phyloP scores from a whole-genome alignment of 2,797 vertebrate genomes.

The Enteromius anoplus region DNA sequence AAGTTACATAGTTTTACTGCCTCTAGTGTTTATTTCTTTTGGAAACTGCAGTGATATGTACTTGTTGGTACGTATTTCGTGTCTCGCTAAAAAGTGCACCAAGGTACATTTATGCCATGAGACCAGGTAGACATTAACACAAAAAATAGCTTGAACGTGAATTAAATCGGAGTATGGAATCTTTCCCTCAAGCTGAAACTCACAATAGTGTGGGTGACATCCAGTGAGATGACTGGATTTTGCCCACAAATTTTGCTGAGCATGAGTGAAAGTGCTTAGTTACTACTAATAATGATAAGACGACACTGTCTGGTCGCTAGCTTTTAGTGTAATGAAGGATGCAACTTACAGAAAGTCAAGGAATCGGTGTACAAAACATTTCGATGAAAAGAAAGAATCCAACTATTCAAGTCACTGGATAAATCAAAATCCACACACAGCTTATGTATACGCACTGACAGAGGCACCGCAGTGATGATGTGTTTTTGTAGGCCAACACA shows the following conservation, averaged over 20 bases:
- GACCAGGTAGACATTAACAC: too few species aligned
- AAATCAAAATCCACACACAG: background rate
- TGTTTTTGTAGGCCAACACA: background rate
- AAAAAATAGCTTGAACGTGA: too few species aligned
- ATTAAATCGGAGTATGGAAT: background rate
- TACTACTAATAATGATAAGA: background rate
- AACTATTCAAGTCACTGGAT: constrained; percentile 1
- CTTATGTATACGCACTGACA: background rate
- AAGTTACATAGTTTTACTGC: too few species aligned
- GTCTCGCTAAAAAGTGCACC: too few species aligned
- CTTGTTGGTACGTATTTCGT: too few species aligned
- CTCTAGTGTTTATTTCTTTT: too few species aligned
- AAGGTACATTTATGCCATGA: too few species aligned
- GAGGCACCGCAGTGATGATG: background rate
- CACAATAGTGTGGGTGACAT: background rate
- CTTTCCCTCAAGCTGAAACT: background rate
- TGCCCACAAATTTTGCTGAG: background rate
- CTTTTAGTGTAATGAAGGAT: background rate
- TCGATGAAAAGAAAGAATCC: too few species aligned
- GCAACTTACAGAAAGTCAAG: background rate
- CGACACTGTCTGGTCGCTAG: background rate
- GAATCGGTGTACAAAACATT: background rate
- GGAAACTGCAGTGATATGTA: too few species aligned
- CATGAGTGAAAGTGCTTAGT: background rate
- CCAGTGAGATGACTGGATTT: background rate